Evolutionary conservation across 2,797 vertebrate species (phyloP).

Genomic region (Hoplostethus atlanticus): DNA sequence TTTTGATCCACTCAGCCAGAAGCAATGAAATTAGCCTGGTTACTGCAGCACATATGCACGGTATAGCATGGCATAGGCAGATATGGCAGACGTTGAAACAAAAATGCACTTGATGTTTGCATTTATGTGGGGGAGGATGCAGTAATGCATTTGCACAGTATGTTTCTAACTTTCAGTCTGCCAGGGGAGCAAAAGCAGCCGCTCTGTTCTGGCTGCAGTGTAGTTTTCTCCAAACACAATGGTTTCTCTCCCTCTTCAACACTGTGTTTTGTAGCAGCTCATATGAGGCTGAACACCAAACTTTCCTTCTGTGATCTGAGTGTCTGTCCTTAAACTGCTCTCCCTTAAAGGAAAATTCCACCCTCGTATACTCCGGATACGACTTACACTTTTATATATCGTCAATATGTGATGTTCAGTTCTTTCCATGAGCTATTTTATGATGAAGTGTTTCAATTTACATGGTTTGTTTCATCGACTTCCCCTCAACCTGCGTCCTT

Average conservation of each 20-base stretch:
- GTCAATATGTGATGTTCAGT: too few relatives aligned
- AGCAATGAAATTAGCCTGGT: constrained; percentile 72
- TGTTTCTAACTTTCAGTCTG: constrained; percentile 57
- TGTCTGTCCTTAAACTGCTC: constrained; percentile 47
- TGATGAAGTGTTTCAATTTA: too few relatives aligned
- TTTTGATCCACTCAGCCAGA: constrained; percentile 78
- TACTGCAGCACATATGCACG: constrained; percentile 64
- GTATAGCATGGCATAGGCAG: constrained; percentile 66
- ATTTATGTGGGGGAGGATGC: constrained; percentile 58
- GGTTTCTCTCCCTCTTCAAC: constrained; percentile 10
- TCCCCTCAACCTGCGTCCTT: too few relatives aligned
- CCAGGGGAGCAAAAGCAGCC: constrained; percentile 32
- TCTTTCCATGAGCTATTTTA: too few relatives aligned
- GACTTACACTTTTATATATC: too few relatives aligned
- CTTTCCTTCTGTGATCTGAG: constrained; percentile 28
- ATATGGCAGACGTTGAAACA: constrained; percentile 69
- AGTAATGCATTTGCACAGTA: constrained; percentile 50
- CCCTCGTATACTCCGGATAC: too few relatives aligned
- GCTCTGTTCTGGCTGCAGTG: constrained; percentile 37
- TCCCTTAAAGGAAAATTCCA: constrained; percentile 5
- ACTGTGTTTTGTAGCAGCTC: constrained; percentile 11
- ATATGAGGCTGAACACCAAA: constrained; percentile 41
- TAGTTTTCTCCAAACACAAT: constrained; percentile 39
- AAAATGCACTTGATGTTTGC: constrained; percentile 62
- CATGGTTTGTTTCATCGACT: too few relatives aligned